These are phyloP conservation scores for Andrena hattorfiana DNA, from an alignment of 2,888 invertebrate genomes.

Conservation along the genomic window DNA sequence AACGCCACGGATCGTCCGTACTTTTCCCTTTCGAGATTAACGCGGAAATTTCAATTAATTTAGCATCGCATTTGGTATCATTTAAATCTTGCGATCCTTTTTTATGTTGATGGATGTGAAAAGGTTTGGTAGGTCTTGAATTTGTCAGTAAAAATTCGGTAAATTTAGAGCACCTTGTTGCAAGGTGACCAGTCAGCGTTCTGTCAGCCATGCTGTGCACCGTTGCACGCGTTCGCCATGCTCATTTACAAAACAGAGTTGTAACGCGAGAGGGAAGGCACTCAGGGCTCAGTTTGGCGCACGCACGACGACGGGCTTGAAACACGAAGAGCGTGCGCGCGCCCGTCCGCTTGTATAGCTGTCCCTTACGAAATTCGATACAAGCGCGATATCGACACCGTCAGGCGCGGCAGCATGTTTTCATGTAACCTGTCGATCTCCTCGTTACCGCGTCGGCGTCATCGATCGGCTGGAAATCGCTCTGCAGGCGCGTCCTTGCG, in stretches of 20 bases:
- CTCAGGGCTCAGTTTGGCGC: constrained; percentile 51
- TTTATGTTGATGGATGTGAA: too few relatives aligned
- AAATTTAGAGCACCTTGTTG: too few relatives aligned
- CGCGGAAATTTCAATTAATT: background rate
- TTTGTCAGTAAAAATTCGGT: too few relatives aligned
- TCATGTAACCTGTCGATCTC: constrained; percentile 49
- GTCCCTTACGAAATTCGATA: constrained; percentile 67
- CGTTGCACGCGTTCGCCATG: background rate
- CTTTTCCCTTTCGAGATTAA: background rate
- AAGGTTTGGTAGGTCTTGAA: too few relatives aligned
- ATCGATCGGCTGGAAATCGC: constrained; percentile 15
- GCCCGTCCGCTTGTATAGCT: constrained; percentile 42
- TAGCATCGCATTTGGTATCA: too few relatives aligned
- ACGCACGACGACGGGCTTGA: constrained; percentile 40
- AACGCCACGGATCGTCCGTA: background rate
- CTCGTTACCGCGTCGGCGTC: constrained; percentile 49
- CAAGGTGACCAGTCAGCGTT: background rate
- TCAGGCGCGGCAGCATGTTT: constrained; percentile 55
- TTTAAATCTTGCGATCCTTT: too few relatives aligned
- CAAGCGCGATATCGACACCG: constrained; percentile 67
- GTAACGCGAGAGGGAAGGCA: constrained; percentile 59
- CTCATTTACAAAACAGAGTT: constrained; percentile 45
- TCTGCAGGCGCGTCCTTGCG: constrained; percentile 13
- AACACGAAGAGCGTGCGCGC: constrained; percentile 42
- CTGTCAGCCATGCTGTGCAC: background rate